A percentile compares a stretch with the other conserved stretches of the same genome.
Evolutionary conservation across 1,140 invertebrate genomes (phyloP).

Genomic region (Hylaeus anthracinus): DNA sequence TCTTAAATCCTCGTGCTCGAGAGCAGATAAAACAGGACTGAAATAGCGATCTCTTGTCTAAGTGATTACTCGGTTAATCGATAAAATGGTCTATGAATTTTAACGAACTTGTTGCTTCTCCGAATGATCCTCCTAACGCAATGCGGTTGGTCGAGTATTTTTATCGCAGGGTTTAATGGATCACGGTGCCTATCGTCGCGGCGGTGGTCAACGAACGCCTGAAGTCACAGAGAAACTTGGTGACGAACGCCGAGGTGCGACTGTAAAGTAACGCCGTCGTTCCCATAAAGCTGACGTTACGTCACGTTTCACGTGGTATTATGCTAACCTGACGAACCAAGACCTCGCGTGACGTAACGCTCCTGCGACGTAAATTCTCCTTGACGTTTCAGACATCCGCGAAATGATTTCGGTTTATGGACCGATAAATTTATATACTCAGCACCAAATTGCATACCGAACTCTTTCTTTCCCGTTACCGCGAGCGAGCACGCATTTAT

Average conservation of each 20-base stretch:
- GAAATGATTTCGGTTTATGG: neutral
- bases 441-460: neutral
- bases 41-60: no score
- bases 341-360: neutral
- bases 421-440: neutral
- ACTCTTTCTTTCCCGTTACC: neutral
- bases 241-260: neutral
- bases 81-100: no score
- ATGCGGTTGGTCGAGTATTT: slow-evolving; percentile 36
- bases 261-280: neutral
- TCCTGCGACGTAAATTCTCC: neutral
- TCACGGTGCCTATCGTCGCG: slow-evolving; percentile 5
- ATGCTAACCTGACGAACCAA: neutral
- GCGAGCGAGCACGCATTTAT: no score
- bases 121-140: no score
- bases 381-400: neutral
- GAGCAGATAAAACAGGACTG: no score
- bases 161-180: slow-evolving; percentile 40
- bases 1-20: no score
- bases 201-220: slow-evolving; percentile 38
- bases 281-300: slow-evolving; percentile 1
- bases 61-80: no score
- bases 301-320: slow-evolving; percentile 4
- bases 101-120: no score
- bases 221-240: neutral